Conservation (phyloP, 1,140 invertebrate species). For the Bombus sylvicola region DNA sequence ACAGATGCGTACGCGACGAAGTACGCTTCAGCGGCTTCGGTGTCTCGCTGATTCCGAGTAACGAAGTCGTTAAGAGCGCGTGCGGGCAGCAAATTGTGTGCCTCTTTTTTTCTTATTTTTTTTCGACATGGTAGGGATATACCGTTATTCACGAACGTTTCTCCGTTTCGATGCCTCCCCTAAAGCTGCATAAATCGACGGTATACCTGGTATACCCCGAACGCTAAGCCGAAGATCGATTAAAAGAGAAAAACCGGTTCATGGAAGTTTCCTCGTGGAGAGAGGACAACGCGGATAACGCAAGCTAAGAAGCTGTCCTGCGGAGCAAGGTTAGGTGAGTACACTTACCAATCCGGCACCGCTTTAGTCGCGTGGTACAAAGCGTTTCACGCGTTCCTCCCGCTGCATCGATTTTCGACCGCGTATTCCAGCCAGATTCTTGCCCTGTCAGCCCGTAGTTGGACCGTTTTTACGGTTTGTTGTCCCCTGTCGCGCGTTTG, state of each 20-base stretch:
- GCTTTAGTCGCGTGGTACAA: neutral
- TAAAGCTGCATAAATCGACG: neutral
- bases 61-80: constrained; percentile 16
- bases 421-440: constrained; percentile 12
- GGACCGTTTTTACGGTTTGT: neutral
- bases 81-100: constrained; percentile 33
- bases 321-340: constrained; percentile 61
- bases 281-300: constrained; percentile 6
- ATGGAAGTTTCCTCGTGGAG: constrained; percentile 27
- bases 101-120: neutral
- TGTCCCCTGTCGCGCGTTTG: neutral
- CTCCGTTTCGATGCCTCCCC: constrained; percentile 13
- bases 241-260: constrained; percentile 11
- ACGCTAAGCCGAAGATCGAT: neutral
- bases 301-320: constrained; percentile 26
- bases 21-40: neutral
- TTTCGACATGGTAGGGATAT: constrained; percentile 38
- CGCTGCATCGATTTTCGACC: constrained; percentile 45
- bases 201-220: constrained; percentile 7
- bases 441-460: neutral
- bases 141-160: constrained; percentile 46
- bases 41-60: constrained; percentile 14
- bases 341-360: constrained; percentile 20
- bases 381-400: constrained; percentile 17
- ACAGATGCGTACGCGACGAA: constrained; percentile 24